Percentiles rank a stretch among this genome's conserved stretches.
These are phyloP conservation scores for Alloplasta piceator DNA, from an alignment of 2,888 invertebrate species.

Conservation along the genomic window DNA sequence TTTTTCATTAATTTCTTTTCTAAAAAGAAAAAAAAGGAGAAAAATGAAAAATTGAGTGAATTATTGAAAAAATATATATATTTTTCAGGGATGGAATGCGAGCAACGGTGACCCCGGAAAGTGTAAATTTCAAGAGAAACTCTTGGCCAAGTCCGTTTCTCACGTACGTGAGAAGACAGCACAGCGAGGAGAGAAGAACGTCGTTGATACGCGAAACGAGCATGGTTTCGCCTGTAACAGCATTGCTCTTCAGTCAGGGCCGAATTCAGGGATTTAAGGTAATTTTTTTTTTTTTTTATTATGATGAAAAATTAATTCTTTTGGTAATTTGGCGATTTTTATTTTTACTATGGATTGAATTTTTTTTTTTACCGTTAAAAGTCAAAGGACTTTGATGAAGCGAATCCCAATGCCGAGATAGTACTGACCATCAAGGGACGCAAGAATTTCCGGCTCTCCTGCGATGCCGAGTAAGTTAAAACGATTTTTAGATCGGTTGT, in stretches of 20 bases:
- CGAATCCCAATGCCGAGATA: slow-evolving; percentile 71
- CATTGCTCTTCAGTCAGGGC: slow-evolving; percentile 84
- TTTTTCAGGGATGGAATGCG: slow-evolving; percentile 85
- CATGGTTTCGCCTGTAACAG: slow-evolving; percentile 85
- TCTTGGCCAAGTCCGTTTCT: slow-evolving; percentile 84
- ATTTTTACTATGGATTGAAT: not conserved
- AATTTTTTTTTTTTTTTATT: slow-evolving; percentile 46
- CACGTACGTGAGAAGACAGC: slow-evolving; percentile 86
- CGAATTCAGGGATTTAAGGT: slow-evolving; percentile 59
- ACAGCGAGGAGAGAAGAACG: slow-evolving; percentile 85
- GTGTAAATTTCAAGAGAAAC: slow-evolving; percentile 86
- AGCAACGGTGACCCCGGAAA: slow-evolving; percentile 86
- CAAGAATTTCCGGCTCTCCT: slow-evolving; percentile 79
- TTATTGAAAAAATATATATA: slow-evolving; percentile 33
- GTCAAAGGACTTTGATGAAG: slow-evolving; percentile 46
- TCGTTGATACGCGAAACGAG: slow-evolving; percentile 86
- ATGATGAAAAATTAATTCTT: slow-evolving; percentile 1
- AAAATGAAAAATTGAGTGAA: no score
- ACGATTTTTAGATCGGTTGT: not conserved
- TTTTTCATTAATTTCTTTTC: no score
- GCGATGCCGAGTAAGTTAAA: slow-evolving; percentile 81
- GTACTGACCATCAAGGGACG: slow-evolving; percentile 78
- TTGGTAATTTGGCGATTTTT: not conserved
- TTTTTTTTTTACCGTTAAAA: not conserved
- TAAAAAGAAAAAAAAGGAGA: no score